Conservation (phyloP, 2,888 invertebrate genomes). For the Chaitophorus viminalis region DNA sequence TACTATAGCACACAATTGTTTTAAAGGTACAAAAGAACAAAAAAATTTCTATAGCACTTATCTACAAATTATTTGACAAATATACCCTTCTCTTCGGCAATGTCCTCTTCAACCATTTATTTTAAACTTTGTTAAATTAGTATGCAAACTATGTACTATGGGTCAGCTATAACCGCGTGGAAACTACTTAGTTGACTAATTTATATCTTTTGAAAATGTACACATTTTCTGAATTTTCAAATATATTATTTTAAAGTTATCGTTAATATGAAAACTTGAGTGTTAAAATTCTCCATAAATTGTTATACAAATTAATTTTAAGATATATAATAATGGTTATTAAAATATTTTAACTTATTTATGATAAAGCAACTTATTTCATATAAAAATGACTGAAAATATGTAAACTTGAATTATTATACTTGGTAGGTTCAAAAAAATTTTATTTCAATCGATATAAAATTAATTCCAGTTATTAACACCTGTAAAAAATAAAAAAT, state of each 20-base stretch:
- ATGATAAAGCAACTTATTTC: too few relatives aligned
- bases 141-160: slow-evolving; percentile 12
- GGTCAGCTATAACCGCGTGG: neutral
- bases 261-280: neutral
- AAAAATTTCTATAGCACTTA: neutral
- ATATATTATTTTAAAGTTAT: slow-evolving; percentile 17
- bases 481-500: too few relatives aligned
- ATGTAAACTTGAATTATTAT: too few relatives aligned
- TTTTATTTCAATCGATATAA: too few relatives aligned
- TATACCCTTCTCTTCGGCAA: neutral
- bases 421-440: too few relatives aligned
- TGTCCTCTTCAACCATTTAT: neutral
- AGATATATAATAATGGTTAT: neutral
- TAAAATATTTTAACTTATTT: neutral
- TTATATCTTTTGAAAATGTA: neutral
- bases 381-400: too few relatives aligned
- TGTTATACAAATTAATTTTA: neutral
- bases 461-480: too few relatives aligned
- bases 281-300: neutral
- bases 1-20: too few relatives aligned
- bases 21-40: neutral
- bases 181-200: neutral
- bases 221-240: slow-evolving; percentile 11
- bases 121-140: neutral
- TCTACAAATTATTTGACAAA: slow-evolving; percentile 4